These are phyloP conservation scores for Drosophila micromelanica DNA, from an alignment of 1,140 invertebrate species.

Conservation along the genomic window DNA sequence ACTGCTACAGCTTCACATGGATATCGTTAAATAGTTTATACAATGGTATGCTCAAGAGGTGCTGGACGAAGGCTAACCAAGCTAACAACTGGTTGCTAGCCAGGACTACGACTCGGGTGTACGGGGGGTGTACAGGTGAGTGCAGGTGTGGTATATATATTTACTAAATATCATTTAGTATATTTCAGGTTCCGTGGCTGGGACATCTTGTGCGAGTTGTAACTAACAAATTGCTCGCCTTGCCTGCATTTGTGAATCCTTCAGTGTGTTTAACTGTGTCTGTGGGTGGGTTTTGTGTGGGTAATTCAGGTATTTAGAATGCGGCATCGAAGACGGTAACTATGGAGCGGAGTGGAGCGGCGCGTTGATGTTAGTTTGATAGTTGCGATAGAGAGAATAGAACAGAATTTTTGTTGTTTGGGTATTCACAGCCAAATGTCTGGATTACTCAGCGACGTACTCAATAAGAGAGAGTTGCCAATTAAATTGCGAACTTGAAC, in stretches of 20 bases:
- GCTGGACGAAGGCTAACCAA: conserved; percentile 10
- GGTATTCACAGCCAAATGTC: conserved; percentile 52
- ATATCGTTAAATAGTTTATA: conserved; percentile 27
- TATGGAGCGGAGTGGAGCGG: conserved; percentile 35
- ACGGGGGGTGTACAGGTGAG: conserved; percentile 3
- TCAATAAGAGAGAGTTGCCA: conserved; percentile 14
- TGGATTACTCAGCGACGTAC: conserved; percentile 51
- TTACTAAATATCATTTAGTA: neutral
- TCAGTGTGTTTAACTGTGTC: conserved; percentile 53
- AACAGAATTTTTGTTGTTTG: conserved; percentile 43
- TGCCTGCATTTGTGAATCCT: conserved; percentile 28
- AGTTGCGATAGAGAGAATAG: conserved; percentile 34
- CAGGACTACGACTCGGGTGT: conserved; percentile 12
- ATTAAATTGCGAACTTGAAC: neutral
- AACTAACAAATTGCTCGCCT: conserved; percentile 49
- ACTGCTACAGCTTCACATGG: conserved; percentile 50
- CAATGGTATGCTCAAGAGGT: conserved; percentile 8
- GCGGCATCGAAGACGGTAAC: conserved; percentile 71
- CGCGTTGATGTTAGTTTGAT: conserved; percentile 12
- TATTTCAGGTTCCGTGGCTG: conserved; percentile 4
- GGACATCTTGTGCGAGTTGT: conserved; percentile 15
- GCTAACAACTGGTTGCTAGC: conserved; percentile 6
- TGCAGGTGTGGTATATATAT: neutral
- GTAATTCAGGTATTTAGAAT: conserved; percentile 50
- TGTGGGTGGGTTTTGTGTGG: conserved; percentile 45